A percentile compares a stretch with the other conserved stretches of the same genome.
Evolutionary conservation across 2,797 vertebrate species (phyloP).

Genomic region (Pampus argenteus): DNA sequence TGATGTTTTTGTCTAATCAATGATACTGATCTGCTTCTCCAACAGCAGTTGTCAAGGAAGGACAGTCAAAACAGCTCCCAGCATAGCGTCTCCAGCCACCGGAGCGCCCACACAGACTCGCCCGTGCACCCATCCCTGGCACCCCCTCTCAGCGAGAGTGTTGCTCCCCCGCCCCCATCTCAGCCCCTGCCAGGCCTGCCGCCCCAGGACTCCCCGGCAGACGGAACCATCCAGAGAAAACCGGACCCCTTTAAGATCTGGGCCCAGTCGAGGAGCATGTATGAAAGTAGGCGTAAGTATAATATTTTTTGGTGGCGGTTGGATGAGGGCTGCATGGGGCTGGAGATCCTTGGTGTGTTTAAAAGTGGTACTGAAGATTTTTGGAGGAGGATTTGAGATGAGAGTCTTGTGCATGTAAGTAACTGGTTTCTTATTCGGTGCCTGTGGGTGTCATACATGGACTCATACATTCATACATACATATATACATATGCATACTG

Average conservation of each 20-base stretch:
- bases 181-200: constrained; percentile 85
- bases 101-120: constrained; percentile 92
- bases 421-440: constrained; percentile 23
- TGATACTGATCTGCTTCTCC: constrained; percentile 59
- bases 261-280: constrained; percentile 99
- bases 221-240: constrained; percentile 94
- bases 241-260: constrained; percentile 99
- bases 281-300: constrained; percentile 99
- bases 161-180: constrained; percentile 83
- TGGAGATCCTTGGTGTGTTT: constrained; percentile 44
- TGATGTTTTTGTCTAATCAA: constrained; percentile 23
- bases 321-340: constrained; percentile 69
- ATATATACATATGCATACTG: too few relatives aligned
- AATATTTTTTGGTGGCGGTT: constrained; percentile 79
- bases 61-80: constrained; percentile 99
- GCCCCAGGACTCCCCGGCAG: constrained; percentile 83
- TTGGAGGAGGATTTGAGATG: constrained; percentile 22
- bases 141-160: constrained; percentile 84
- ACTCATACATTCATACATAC: not conserved
- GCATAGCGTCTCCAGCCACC: constrained; percentile 96
- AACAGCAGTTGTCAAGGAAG: constrained; percentile 97
- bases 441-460: not conserved
- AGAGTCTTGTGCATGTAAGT: constrained; percentile 57
- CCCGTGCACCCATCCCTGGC: constrained; percentile 89
- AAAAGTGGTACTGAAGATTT: constrained; percentile 23